Percentiles rank a stretch among this genome's conserved stretches.
Conservation (phyloP, 2,888 invertebrate species). For the Andrena camellia region DNA sequence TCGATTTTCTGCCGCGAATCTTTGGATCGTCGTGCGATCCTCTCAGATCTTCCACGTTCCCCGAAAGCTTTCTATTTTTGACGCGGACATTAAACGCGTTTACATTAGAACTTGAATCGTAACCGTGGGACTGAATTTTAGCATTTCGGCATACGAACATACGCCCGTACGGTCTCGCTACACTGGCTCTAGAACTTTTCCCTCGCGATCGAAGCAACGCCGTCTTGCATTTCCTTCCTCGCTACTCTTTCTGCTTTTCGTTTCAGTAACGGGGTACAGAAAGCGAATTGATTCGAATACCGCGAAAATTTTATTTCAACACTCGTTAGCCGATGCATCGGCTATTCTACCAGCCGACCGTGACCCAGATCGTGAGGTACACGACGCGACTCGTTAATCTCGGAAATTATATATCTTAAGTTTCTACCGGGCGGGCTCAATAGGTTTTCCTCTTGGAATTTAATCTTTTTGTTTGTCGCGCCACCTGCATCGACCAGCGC, state of each 20-base stretch:
- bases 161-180: not conserved
- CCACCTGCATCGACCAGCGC: not conserved
- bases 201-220: constrained; percentile 2
- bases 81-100: not conserved
- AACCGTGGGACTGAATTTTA: not conserved
- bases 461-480: not conserved
- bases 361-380: not conserved
- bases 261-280: not conserved
- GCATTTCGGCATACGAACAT: not conserved
- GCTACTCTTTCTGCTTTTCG: not conserved
- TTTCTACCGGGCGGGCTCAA: not conserved
- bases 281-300: not conserved
- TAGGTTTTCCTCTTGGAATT: no score
- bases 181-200: not conserved
- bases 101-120: not conserved
- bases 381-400: not conserved
- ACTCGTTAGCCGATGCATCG: no score
- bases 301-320: not conserved
- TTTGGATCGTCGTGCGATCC: not conserved
- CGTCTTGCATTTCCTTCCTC: no score
- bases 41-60: not conserved
- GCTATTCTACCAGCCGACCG: not conserved
- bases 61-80: not conserved
- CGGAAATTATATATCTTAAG: not conserved
- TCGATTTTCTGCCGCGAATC: not conserved